Evolutionary conservation across 1,140 invertebrate species (phyloP), one percentile per base, ranked within the genome.

Genomic region (Achatina immaculata): DNA sequence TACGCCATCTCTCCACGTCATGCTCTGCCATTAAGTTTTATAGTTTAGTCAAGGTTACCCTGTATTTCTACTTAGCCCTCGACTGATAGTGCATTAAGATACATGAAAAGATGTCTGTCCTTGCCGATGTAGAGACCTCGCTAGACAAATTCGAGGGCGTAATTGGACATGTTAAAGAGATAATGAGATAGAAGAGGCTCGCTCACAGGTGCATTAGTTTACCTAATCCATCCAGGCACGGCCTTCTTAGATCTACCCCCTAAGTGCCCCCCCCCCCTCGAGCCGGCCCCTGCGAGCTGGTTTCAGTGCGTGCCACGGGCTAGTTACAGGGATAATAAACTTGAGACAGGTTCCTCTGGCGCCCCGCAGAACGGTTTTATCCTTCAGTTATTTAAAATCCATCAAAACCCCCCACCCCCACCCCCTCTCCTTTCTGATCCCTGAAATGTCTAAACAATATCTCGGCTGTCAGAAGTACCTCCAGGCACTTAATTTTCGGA

Each of bases 161-260:
- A 62, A 62, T 62, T 62, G 31, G 58, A 31, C 58, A 28, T 62
- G 58, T 62, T 62, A 62, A 62, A 62, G 21, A n/a, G 58, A 62
- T 62, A 62, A 62, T 62, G 58, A 62, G 58, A 28, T 9, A 28
- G n/a, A 31, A 62, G 1, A 62, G 6, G 31, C 58, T n/a, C 3
- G 31, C 28, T 16, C n/a, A 19, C 58, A 62, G 58, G 58, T 62
- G 58, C n/a, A 62, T 62, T 62, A 62, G n/a, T 62, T 34, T n/a
- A n/a, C n/a, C 28, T 14, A 55, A 28, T 6, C 48, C 21, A 21
- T 24, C 3, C 48, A 6, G 48, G n/a, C n/a, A n/a, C n/a, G n/a
- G n/a, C n/a, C n/a, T n/a, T n/a, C n/a, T n/a, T n/a, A n/a, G n/a
- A n/a, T n/a, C n/a, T n/a, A n/a, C n/a, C n/a, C n/a, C n/a, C n/a